Evolutionary conservation across 2,888 invertebrate genomes (phyloP), one percentile per base, ranked within the genome.

Genomic region (Oxystoma pomonae): DNA sequence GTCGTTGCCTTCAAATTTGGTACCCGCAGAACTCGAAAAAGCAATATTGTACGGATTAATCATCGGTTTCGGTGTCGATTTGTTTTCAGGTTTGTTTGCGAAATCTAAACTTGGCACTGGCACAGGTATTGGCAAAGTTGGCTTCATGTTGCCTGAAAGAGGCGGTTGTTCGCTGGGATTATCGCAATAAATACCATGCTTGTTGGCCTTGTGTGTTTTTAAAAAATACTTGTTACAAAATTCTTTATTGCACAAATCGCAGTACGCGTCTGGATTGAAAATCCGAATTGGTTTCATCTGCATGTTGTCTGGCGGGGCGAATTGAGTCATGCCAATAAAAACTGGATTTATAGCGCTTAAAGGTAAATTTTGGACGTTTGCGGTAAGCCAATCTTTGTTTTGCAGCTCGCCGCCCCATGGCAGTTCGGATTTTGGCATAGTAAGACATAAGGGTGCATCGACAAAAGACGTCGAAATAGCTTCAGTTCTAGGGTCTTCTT

Each of bases 191-290:
- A 98, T 95, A 21, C 96, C 96, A 80, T 98, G 98, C 77, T 96
- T 97, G 80, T 97, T 97, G 35, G 97, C 96, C 80, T 96, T 95
- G 83, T 98, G 98, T 64, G 98, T 98, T 81, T 98, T 97, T 20
- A 98, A 84, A 81, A 97, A 98, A 82, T 98, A 97, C 78, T 97
- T 97, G 84, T 98, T 97, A 83, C 98, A 98, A 81, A 98, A 98
- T 82, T 98, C 98, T 78, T 97, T 96, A 83, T 97, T 96, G 85
- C 98, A 98, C 65, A 97, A 86, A 77, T 96, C 95, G 80, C 98
- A 98, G 81, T 94, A 98, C 17, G 97, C 96, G 81, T 98, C 98
- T 1, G 93, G 95, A 81, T 98, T 97, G 80, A 97, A 97, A 74
- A 97, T 96, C 73, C 94, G 84, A 65, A 91, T 84, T 0, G 90